These are phyloP conservation scores for Carcinoscorpius rotundicauda DNA, from an alignment of 1,140 invertebrate species.

Conservation along the genomic window DNA sequence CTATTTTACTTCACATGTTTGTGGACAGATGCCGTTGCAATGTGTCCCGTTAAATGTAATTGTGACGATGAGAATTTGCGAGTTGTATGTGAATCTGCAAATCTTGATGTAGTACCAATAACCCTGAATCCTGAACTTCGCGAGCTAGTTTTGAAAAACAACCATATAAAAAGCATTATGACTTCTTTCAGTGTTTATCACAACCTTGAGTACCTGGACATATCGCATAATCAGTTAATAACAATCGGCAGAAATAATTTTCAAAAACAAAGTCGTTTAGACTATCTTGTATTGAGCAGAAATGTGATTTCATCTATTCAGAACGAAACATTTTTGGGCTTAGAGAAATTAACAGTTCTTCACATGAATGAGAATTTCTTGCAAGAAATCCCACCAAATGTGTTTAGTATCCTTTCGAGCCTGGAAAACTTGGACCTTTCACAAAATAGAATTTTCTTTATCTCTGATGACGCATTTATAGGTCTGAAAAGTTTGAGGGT, in stretches of 20 bases:
- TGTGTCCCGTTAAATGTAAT: constrained; percentile 55
- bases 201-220: constrained; percentile 64
- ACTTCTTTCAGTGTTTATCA: constrained; percentile 76
- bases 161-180: constrained; percentile 74
- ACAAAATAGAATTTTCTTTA: constrained; percentile 68
- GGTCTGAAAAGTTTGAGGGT: constrained; percentile 58
- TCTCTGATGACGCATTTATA: constrained; percentile 62
- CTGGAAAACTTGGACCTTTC: constrained; percentile 76
- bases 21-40: not conserved
- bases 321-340: constrained; percentile 55
- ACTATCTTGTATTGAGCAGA: constrained; percentile 29
- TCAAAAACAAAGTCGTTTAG: constrained; percentile 52
- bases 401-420: constrained; percentile 58
- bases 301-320: constrained; percentile 35
- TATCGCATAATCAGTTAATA: constrained; percentile 69
- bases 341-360: constrained; percentile 54
- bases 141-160: constrained; percentile 65
- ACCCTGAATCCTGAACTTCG: constrained; percentile 79
- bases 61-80: constrained; percentile 79
- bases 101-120: constrained; percentile 75
- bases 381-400: constrained; percentile 55
- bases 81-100: constrained; percentile 68
- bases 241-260: constrained; percentile 56
- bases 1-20: constrained; percentile 16
- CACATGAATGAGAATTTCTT: constrained; percentile 68